These are phyloP conservation scores for Chrysolina oricalcia DNA, from an alignment of 2,888 invertebrate species.

Conservation along the genomic window DNA sequence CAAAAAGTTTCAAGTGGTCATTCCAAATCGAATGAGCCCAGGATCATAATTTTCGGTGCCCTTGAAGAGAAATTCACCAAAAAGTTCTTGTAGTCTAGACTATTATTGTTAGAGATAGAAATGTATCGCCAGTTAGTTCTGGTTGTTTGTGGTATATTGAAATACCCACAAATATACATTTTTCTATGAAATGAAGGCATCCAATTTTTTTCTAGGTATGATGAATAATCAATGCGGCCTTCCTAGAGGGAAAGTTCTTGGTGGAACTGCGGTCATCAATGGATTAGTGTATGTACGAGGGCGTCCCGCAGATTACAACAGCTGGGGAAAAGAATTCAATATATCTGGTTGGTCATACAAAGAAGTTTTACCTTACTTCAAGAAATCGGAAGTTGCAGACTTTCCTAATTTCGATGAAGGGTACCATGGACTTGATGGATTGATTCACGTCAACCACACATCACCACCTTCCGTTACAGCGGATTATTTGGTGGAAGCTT, in stretches of 20 bases:
- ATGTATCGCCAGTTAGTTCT: too few species aligned
- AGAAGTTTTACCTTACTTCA: conserved; percentile 81
- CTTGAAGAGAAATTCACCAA: too few species aligned
- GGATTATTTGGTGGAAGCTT: conserved; percentile 67
- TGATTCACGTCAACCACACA: conserved; percentile 69
- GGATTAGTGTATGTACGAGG: conserved; percentile 85
- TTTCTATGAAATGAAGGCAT: too few species aligned
- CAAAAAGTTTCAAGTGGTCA: too few species aligned
- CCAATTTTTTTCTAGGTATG: conserved; percentile 62
- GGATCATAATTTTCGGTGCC: too few species aligned
- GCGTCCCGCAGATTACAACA: too few species aligned
- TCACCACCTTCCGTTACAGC: conserved; percentile 33
- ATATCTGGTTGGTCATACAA: conserved; percentile 84
- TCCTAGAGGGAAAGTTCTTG: conserved; percentile 82
- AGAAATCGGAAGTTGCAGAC: conserved; percentile 78
- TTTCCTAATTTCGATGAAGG: neutral
- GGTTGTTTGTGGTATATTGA: too few species aligned
- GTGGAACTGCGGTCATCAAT: conserved; percentile 85
- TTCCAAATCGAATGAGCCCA: too few species aligned
- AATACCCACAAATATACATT: too few species aligned
- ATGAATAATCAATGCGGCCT: conserved; percentile 64
- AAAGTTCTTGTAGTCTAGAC: too few species aligned
- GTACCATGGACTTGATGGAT: conserved; percentile 70
- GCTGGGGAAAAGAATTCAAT: too few species aligned
- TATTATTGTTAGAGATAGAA: too few species aligned